These are phyloP conservation scores for Drosophila neonasuta DNA, from an alignment of 2,888 invertebrate genomes.

Conservation along the genomic window DNA sequence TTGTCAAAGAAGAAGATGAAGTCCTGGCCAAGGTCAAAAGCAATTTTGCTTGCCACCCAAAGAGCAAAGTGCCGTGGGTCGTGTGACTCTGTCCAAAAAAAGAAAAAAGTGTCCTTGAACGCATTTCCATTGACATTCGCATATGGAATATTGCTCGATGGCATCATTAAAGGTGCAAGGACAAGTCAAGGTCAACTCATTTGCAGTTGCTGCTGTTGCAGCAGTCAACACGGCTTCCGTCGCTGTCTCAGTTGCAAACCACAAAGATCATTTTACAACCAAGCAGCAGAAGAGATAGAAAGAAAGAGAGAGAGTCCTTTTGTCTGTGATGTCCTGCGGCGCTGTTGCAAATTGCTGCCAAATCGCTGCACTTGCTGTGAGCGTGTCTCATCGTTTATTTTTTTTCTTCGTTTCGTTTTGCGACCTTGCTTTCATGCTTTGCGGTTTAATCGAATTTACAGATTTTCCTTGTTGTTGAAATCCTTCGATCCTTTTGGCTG, in stretches of 20 bases:
- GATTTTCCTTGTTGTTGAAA: conserved; percentile 54
- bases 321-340: conserved; percentile 42
- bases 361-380: conserved; percentile 64
- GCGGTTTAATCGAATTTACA: conserved; percentile 78
- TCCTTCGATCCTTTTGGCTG: conserved; percentile 46
- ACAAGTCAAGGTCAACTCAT: conserved; percentile 52
- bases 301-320: conserved; percentile 12
- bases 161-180: conserved; percentile 27
- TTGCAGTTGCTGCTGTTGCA: conserved; percentile 74
- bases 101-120: conserved; percentile 45
- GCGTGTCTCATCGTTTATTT: conserved; percentile 1
- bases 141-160: background rate
- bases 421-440: conserved; percentile 66
- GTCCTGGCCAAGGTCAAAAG: conserved; percentile 37
- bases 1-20: background rate
- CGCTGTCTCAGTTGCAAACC: conserved; percentile 12
- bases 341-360: conserved; percentile 65
- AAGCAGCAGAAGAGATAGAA: too few relatives aligned
- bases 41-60: conserved; percentile 66
- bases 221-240: conserved; percentile 58
- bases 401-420: background rate
- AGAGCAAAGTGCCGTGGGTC: conserved; percentile 60
- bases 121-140: conserved; percentile 31
- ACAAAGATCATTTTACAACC: too few relatives aligned
- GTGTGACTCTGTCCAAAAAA: conserved; percentile 53